phyloP scores from a whole-genome alignment of 2,888 invertebrate species.

The Tiphia femorata region DNA sequence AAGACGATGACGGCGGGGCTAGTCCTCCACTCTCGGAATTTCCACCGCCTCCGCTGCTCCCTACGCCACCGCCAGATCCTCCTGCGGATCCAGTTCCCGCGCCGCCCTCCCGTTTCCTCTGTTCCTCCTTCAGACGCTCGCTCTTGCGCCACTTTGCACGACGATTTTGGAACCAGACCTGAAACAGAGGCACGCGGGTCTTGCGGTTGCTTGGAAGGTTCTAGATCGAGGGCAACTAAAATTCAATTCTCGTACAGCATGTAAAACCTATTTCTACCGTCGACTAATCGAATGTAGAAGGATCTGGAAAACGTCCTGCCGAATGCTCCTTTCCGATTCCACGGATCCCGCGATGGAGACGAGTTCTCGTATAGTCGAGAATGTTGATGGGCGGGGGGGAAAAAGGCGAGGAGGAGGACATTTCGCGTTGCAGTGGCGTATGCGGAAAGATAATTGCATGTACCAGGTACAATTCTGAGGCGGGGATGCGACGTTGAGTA shows the following conservation, averaged over 20 bases:
- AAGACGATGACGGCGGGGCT: conserved; percentile 51
- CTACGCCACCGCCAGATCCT: conserved; percentile 69
- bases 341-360: too few species aligned
- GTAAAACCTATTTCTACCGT: too few species aligned
- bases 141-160: conserved; percentile 95
- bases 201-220: background rate
- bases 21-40: conserved; percentile 42
- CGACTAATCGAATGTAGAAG: too few species aligned
- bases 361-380: too few species aligned
- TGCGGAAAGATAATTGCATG: conserved; percentile 49
- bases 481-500: conserved; percentile 15
- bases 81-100: conserved; percentile 53
- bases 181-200: conserved; percentile 39
- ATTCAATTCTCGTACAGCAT: too few species aligned
- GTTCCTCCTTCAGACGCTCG: conserved; percentile 91
- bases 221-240: too few species aligned
- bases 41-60: conserved; percentile 57
- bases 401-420: background rate
- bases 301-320: too few species aligned
- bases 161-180: conserved; percentile 96
- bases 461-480: conserved; percentile 29
- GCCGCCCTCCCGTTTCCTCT: conserved; percentile 85
- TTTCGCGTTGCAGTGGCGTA: conserved; percentile 29
- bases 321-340: too few species aligned
- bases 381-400: background rate